A percentile compares a stretch with the other conserved stretches of the same genome.
Evolutionary conservation across 2,113 vertebrate genomes (phyloP).

Genomic region (Datnioides undecimradiatus): DNA sequence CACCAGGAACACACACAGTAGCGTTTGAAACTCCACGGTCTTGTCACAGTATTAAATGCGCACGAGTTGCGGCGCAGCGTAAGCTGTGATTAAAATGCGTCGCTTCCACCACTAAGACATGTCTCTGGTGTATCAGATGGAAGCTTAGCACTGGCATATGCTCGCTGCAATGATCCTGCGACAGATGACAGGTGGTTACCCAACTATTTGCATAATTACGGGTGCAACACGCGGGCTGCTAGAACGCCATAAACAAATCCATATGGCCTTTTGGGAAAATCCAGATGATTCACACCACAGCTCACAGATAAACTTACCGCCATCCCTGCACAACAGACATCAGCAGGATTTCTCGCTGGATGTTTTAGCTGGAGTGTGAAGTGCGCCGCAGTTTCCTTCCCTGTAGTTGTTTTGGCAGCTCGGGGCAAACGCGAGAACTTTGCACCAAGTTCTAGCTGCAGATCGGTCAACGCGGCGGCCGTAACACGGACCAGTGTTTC

Average conservation of each 20-base stretch:
- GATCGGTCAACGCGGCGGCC: conserved; percentile 32
- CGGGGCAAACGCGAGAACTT: conserved; percentile 32
- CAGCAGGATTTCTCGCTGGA: conserved; percentile 41
- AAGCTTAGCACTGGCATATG: conserved; percentile 73
- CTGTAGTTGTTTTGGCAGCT: conserved; percentile 38
- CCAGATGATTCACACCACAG: conserved; percentile 55
- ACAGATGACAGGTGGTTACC: conserved; percentile 80
- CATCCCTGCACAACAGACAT: conserved; percentile 33
- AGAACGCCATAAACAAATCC: conserved; percentile 71
- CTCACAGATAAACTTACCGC: conserved; percentile 38
- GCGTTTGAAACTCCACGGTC: conserved; percentile 31
- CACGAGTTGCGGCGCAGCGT: conserved; percentile 35
- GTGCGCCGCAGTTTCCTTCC: conserved; percentile 27
- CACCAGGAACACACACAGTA: conserved; percentile 37
- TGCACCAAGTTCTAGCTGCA: conserved; percentile 20
- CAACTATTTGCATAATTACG: conserved; percentile 78
- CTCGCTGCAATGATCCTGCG: conserved; percentile 59
- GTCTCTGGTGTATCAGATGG: conserved; percentile 71
- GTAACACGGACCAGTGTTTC: conserved; percentile 45
- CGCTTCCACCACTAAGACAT: conserved; percentile 58
- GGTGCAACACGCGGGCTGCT: conserved; percentile 56
- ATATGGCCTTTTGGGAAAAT: conserved; percentile 70
- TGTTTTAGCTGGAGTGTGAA: conserved; percentile 47
- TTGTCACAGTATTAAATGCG: conserved; percentile 57
- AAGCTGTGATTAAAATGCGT: conserved; percentile 66